These are phyloP conservation scores for Porites lobata DNA, from an alignment of 92 coral and sea anemone genomes.

Conservation along the genomic window DNA sequence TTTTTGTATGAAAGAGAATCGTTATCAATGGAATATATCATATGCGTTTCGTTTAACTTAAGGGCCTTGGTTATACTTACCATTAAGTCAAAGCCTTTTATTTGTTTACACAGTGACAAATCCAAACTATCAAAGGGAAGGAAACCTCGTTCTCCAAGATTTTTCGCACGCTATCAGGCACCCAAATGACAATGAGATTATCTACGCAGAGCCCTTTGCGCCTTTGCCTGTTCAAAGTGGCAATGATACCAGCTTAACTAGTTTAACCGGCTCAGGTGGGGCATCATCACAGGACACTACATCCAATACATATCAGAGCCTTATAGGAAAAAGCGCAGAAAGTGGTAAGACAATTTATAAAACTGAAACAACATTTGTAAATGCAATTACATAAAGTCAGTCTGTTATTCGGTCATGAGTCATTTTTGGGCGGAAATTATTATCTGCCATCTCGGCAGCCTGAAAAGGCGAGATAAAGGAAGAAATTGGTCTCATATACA, in stretches of 20 bases:
- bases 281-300: neutral
- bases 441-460: too few relatives aligned
- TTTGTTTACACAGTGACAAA: slow-evolving; percentile 13
- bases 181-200: neutral
- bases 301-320: slow-evolving; percentile 7
- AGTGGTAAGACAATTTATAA: slow-evolving; percentile 1
- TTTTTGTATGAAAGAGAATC: too few relatives aligned
- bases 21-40: too few relatives aligned
- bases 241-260: neutral
- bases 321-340: neutral
- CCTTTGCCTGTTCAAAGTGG: neutral
- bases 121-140: slow-evolving; percentile 28
- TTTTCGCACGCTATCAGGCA: neutral
- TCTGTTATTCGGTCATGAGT: neutral
- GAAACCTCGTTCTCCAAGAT: slow-evolving; percentile 10
- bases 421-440: too few relatives aligned
- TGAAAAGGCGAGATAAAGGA: too few relatives aligned
- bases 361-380: neutral
- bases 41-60: neutral
- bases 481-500: too few relatives aligned
- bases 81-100: neutral
- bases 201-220: slow-evolving; percentile 25
- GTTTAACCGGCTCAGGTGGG: neutral
- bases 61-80: neutral
- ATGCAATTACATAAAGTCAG: neutral